Conservation (phyloP, 2,888 invertebrate species). For the Baccha elongata region DNA sequence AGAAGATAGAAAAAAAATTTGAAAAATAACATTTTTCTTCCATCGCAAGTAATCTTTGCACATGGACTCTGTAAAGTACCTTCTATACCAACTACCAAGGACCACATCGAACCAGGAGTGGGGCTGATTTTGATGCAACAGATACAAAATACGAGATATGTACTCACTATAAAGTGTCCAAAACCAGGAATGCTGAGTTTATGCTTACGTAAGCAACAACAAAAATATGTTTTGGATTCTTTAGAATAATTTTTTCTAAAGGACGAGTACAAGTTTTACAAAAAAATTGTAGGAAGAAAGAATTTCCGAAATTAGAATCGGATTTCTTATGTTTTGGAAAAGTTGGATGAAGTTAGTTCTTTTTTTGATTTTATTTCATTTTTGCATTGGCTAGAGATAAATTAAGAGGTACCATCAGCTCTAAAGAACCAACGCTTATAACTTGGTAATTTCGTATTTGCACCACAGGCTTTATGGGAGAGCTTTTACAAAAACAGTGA, state of each 20-base stretch:
- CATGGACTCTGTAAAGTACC: neutral
- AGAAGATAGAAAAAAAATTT: slow-evolving; percentile 50
- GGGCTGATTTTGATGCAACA: slow-evolving; percentile 62
- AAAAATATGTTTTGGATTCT: neutral
- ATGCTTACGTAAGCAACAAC: neutral
- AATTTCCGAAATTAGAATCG: no score
- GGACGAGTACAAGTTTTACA: neutral
- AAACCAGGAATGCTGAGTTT: slow-evolving; percentile 19
- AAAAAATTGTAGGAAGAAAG: no score
- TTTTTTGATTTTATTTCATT: no score
- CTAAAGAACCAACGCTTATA: no score
- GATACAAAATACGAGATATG: slow-evolving; percentile 42
- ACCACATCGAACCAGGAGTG: slow-evolving; percentile 21
- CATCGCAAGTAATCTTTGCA: slow-evolving; percentile 26
- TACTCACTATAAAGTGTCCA: slow-evolving; percentile 27
- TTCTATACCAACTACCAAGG: neutral
- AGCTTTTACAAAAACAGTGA: no score
- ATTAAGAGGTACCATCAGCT: no score
- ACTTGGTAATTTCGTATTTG: no score
- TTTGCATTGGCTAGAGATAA: no score
- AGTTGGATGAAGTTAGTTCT: no score
- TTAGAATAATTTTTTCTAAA: no score
- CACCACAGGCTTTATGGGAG: no score
- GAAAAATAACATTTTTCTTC: slow-evolving; percentile 68
- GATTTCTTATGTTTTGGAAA: no score